Base-by-base conservation (phyloP, 2,113 vertebrate genomes). In the Alces alces region DNA sequence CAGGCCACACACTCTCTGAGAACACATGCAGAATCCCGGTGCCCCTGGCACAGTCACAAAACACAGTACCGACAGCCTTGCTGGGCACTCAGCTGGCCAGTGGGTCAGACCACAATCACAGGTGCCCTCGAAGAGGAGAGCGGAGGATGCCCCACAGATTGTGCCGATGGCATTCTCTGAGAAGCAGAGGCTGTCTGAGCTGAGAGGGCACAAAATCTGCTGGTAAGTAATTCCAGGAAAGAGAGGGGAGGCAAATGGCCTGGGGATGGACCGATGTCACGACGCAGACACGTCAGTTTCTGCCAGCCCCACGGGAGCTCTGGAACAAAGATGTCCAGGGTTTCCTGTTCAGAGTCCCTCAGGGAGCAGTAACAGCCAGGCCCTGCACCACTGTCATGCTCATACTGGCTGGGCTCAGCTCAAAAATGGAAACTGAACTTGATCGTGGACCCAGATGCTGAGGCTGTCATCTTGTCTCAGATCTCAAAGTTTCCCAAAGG, bases 261-360 rank as follows among this genome's bases (percentile, higher is more conserved):
- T 47, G 54, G 15, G 15, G 6, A 12, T 15, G 6, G 25, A 52
- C 43, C 50, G 15, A n/a, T 10, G 6, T 50, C n/a, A 23, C 6
- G 1, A 23, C 2, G 2, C 28, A n/a, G n/a, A 66, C 61, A 28
- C 36, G 7, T 39, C 39, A 17, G 19, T 33, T 84, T 79, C 54
- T 8, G 50, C n/a, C 36, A 33, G 21, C 1, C 43, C 27, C 21
- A 1, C 0, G 0, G 61, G 82, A 30, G 19, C 87, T 28, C 50
- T 19, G 78, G 17, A 33, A 61, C 66, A 95, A 66, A 86, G 64
- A 50, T 13, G 17, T 11, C 27, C 43, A 55, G 28, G 4, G 36
- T 55, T 92, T 96, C 33, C 36, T 43, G 50, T 23, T 92, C n/a
- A 36, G 84, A 55, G 52, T 80, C 61, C 47, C 27, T 76, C 27